Conservation (phyloP, 2,888 invertebrate genomes). For the Lithodes maja region DNA sequence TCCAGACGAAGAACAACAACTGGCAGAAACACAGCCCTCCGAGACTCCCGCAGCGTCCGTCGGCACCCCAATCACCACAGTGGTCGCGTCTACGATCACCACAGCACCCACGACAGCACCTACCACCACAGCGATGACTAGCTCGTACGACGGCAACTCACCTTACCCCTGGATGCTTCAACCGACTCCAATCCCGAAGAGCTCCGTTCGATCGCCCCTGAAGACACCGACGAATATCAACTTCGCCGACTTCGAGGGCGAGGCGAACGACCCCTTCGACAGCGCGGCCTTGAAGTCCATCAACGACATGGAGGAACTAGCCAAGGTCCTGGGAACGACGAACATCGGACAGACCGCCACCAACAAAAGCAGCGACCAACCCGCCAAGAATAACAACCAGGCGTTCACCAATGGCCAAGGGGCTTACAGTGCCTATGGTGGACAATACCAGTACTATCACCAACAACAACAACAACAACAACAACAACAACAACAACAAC, state of each 20-base stretch:
- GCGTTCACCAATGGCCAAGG: conserved; percentile 40
- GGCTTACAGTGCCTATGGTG: conserved; percentile 38
- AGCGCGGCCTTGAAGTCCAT: conserved; percentile 93
- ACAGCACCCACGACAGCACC: not conserved
- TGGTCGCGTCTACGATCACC: not conserved
- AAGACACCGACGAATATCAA: conserved; percentile 72
- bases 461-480: conserved; percentile 54
- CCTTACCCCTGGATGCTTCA: conserved; percentile 52
- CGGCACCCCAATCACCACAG: not conserved
- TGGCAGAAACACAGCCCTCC: not conserved
- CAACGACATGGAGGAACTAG: conserved; percentile 92
- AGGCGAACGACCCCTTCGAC: conserved; percentile 94
- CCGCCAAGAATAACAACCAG: conserved; percentile 6
- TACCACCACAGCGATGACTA: not conserved
- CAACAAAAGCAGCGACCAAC: conserved; percentile 15
- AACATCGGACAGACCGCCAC: conserved; percentile 38
- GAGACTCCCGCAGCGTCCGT: not conserved
- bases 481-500: conserved; percentile 40
- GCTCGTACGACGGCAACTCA: conserved; percentile 6
- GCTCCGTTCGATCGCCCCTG: conserved; percentile 31
- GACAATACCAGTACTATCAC: conserved; percentile 46
- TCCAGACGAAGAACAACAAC: conserved; percentile 2
- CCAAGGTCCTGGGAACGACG: conserved; percentile 80
- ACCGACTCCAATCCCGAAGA: conserved; percentile 56
- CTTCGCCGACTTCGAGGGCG: conserved; percentile 90